Evolutionary conservation across 2,888 invertebrate genomes (phyloP).

Genomic region (Amblyjoppa proteus): DNA sequence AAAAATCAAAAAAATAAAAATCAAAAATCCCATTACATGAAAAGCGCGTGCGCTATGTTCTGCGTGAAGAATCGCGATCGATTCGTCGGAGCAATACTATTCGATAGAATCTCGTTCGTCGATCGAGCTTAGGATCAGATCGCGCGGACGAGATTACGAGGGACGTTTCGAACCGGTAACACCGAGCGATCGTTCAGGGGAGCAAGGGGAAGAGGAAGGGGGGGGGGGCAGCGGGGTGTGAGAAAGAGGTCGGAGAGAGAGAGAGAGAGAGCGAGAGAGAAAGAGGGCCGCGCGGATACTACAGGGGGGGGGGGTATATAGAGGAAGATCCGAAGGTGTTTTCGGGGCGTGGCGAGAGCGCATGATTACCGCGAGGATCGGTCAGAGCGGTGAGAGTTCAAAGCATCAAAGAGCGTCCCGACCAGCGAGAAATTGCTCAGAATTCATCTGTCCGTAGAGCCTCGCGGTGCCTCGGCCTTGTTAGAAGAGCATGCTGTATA

Average conservation of each 20-base stretch:
- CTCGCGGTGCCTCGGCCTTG: constrained; percentile 58
- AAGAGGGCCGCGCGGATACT: constrained; percentile 21
- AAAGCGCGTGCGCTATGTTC: constrained; percentile 50
- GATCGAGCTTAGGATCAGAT: constrained; percentile 79
- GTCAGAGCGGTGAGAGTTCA: constrained; percentile 85
- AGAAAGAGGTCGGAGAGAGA: constrained; percentile 18
- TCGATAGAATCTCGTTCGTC: constrained; percentile 67
- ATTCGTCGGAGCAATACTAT: constrained; percentile 64
- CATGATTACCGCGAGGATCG: constrained; percentile 84
- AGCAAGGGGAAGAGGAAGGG: constrained; percentile 36
- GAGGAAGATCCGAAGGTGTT: constrained; percentile 80
- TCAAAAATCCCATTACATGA: background rate
- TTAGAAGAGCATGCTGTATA: constrained; percentile 64
- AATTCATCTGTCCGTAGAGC: constrained; percentile 79
- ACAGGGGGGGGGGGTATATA: constrained; percentile 20
- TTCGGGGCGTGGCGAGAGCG: constrained; percentile 84
- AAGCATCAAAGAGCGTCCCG: constrained; percentile 84
- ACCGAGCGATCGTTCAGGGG: constrained; percentile 63
- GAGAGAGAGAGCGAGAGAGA: background rate
- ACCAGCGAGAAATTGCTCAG: constrained; percentile 83
- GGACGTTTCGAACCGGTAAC: constrained; percentile 28
- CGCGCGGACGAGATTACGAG: constrained; percentile 74
- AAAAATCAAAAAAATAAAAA: background rate
- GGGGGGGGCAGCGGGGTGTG: constrained; percentile 14
- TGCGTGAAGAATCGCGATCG: constrained; percentile 64